A percentile compares a stretch with the other conserved stretches of the same genome.
Conservation (phyloP, 2,888 invertebrate species). For the Eupithecia tripunctaria region DNA sequence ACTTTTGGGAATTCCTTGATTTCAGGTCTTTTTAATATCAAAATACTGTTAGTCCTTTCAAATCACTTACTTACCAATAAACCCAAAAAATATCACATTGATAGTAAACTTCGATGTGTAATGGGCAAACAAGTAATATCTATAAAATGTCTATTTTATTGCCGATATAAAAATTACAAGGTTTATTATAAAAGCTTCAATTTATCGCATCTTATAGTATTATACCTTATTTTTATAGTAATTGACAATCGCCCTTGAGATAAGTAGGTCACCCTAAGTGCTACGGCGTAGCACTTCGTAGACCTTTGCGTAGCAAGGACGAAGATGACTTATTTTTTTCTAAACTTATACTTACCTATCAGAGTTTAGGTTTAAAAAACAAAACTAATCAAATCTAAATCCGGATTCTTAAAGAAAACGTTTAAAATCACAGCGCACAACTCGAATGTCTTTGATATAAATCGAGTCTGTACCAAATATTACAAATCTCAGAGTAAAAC, state of each 20-base stretch:
- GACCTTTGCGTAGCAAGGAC: not conserved
- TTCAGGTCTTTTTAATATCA: not conserved
- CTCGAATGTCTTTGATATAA: too few species aligned
- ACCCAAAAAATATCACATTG: not conserved
- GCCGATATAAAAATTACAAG: slow-evolving; percentile 34
- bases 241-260: slow-evolving; percentile 29
- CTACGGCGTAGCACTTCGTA: slow-evolving; percentile 44
- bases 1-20: not conserved
- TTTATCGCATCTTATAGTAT: slow-evolving; percentile 28
- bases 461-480: not conserved
- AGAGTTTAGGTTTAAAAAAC: not conserved
- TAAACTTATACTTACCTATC: too few species aligned
- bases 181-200: slow-evolving; percentile 35
- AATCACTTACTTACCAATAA: not conserved
- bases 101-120: not conserved
- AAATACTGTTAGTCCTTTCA: not conserved
- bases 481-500: not conserved
- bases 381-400: not conserved
- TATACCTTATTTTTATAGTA: slow-evolving; percentile 28
- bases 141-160: slow-evolving; percentile 36
- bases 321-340: not conserved
- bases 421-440: too few species aligned
- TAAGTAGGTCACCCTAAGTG: slow-evolving; percentile 36
- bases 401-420: not conserved
- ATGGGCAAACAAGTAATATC: not conserved